A percentile compares a stretch with the other conserved stretches of the same genome.
phyloP scores from a whole-genome alignment of 2,113 vertebrate species.

The Malurus alboscapulatus region DNA sequence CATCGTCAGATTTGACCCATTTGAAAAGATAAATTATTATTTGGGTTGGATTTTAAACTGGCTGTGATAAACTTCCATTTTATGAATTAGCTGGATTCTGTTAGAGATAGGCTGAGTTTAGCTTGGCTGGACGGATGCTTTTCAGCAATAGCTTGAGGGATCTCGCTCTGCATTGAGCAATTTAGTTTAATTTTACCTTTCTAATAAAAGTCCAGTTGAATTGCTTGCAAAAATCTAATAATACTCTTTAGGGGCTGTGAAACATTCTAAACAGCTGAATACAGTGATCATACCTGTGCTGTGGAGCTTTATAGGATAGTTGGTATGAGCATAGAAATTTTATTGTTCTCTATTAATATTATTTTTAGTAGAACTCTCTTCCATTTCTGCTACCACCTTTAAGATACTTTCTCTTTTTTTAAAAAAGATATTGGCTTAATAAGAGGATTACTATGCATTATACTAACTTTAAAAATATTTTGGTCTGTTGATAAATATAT shows the following conservation, averaged over 20 bases:
- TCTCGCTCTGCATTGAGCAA: constrained; percentile 17
- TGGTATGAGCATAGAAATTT: constrained; percentile 21
- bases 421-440: constrained; percentile 16
- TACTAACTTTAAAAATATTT: constrained; percentile 54
- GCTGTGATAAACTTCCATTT: constrained; percentile 10
- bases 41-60: constrained; percentile 24
- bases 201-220: constrained; percentile 51
- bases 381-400: constrained; percentile 2
- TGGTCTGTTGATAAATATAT: constrained; percentile 32
- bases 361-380: constrained; percentile 33
- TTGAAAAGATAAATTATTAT: constrained; percentile 31
- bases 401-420: constrained; percentile 14
- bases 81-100: constrained; percentile 17
- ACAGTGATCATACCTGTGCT: constrained; percentile 14
- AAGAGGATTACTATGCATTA: constrained; percentile 35
- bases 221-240: constrained; percentile 27
- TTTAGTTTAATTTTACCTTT: constrained; percentile 57
- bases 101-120: neutral
- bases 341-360: constrained; percentile 54
- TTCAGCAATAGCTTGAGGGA: constrained; percentile 21
- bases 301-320: constrained; percentile 22
- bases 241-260: constrained; percentile 16
- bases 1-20: neutral
- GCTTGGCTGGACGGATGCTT: neutral
- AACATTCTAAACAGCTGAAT: constrained; percentile 40